phyloP scores from a whole-genome alignment of 2,797 vertebrate species.

The Decapterus maruadsi region DNA sequence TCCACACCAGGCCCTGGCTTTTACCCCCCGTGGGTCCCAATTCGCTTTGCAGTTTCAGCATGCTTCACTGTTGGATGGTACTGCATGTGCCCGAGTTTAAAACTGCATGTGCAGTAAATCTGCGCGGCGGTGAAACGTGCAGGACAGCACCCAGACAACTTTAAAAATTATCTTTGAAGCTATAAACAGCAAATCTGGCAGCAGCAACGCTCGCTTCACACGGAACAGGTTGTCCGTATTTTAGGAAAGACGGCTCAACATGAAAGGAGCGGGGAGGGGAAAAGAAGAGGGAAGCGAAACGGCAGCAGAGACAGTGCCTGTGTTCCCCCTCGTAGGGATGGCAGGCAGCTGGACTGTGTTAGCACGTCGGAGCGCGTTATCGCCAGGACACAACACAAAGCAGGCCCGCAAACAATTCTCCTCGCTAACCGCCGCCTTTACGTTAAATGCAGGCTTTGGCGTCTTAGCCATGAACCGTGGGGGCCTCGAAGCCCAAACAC shows the following conservation, averaged over 20 bases:
- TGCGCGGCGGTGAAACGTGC: conserved; percentile 24
- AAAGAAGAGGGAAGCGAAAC: not conserved
- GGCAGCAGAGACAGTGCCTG: conserved; percentile 36
- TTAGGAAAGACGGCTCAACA: not conserved
- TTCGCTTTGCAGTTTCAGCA: conserved; percentile 38
- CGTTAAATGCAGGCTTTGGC: conserved; percentile 69
- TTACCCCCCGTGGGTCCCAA: conserved; percentile 11
- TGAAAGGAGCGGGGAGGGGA: conserved; percentile 20
- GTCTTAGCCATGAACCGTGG: conserved; percentile 59
- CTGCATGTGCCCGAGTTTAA: conserved; percentile 12
- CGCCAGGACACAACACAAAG: conserved; percentile 68
- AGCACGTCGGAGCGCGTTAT: conserved; percentile 67
- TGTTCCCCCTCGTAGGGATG: conserved; percentile 6
- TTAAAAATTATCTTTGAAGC: conserved; percentile 39
- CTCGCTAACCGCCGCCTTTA: conserved; percentile 54
- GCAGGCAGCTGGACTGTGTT: conserved; percentile 75
- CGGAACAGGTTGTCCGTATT: conserved; percentile 34
- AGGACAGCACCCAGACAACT: conserved; percentile 28
- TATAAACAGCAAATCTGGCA: conserved; percentile 37
- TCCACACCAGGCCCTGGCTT: conserved; percentile 37
- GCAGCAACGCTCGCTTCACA: conserved; percentile 9
- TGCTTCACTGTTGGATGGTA: conserved; percentile 34
- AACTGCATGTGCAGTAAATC: conserved; percentile 40
- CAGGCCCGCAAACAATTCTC: conserved; percentile 58
- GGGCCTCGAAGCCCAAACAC: conserved; percentile 69